Evolutionary conservation across 2,888 invertebrate genomes (phyloP), one percentile per base, ranked within the genome.

Genomic region (Ganaspis brasiliensis): DNA sequence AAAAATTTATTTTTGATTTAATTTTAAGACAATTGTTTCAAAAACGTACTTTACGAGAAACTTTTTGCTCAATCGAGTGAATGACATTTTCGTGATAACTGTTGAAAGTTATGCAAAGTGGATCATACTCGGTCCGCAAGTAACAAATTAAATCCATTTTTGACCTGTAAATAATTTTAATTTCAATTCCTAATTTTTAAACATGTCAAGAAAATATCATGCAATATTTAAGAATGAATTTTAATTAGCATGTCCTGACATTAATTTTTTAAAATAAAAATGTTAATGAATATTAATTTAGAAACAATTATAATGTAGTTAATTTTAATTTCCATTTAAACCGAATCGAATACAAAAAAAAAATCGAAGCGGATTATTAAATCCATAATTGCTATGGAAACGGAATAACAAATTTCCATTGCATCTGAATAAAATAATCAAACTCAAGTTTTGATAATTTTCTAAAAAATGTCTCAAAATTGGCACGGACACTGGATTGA

Each of bases 81-180:
- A 96, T 93, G 83, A 95, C 92, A 89, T 95, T 95, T 75, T 95
- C 94, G 82, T 95, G 93, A 73, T 94, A 93, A 80, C 94, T 93
- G 85, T 97, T 95, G 86, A 98, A 95, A 83, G 95, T 94, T 37
- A 97, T 96, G 88, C 94, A 94, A n/a, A 98, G 91, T 0, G 97
- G 97, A 92, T 98, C 98, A 91, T 96, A 96, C 90, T 98, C 97
- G 45, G 98, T 95, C 92, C 96, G 95, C 86, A 96, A 96, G 87
- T 96, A 97, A 70, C 96, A 96, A 75, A 96, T 90, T 52, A 97
- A 93, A 84, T 95, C 95, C 78, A 97, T 93, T 87, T 96, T 95
- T 79, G 93, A 93, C 16, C 96, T 96, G 92, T 80, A 90, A 90
- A 83, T 67, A 19, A 9, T n/a, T 52, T 52, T 19, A 31, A 4